Conservation (phyloP, 1,140 invertebrate species). For the Platyura marginata region DNA sequence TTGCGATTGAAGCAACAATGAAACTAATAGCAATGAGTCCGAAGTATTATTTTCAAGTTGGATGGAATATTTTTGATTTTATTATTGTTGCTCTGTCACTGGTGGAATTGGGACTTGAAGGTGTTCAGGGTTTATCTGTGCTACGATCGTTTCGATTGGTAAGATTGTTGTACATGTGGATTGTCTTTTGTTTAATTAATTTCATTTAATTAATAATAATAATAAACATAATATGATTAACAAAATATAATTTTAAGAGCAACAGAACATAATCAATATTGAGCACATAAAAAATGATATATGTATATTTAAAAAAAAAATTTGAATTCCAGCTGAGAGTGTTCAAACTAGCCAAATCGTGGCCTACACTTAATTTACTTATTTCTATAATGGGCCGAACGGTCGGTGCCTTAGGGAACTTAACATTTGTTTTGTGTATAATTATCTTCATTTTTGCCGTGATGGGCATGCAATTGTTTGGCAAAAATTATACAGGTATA, state of each 20-base stretch:
- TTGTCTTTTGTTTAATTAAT: no score
- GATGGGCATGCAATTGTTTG: constrained; percentile 97
- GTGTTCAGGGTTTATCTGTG: constrained; percentile 87
- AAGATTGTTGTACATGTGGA: no score
- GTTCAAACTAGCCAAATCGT: constrained; percentile 98
- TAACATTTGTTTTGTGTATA: constrained; percentile 93
- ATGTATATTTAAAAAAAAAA: no score
- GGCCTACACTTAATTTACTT: constrained; percentile 94
- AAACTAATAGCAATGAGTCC: constrained; percentile 95
- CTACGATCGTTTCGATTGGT: constrained; percentile 96
- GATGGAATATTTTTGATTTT: constrained; percentile 99
- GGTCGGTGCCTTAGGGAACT: constrained; percentile 91
- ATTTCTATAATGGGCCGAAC: constrained; percentile 98
- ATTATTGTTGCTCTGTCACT: constrained; percentile 92
- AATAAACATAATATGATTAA: no score
- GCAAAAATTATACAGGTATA: constrained; percentile 74
- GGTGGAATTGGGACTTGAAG: constrained; percentile 80
- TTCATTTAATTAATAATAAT: no score
- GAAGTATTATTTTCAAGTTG: constrained; percentile 94
- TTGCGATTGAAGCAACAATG: constrained; percentile 87
- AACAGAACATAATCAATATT: no score
- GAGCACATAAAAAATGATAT: no score
- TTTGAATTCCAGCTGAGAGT: constrained; percentile 98
- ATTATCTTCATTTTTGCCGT: constrained; percentile 99
- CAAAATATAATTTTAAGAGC: no score